phyloP scores from a whole-genome alignment of 2,797 vertebrate genomes.

The Prunella strophiata region DNA sequence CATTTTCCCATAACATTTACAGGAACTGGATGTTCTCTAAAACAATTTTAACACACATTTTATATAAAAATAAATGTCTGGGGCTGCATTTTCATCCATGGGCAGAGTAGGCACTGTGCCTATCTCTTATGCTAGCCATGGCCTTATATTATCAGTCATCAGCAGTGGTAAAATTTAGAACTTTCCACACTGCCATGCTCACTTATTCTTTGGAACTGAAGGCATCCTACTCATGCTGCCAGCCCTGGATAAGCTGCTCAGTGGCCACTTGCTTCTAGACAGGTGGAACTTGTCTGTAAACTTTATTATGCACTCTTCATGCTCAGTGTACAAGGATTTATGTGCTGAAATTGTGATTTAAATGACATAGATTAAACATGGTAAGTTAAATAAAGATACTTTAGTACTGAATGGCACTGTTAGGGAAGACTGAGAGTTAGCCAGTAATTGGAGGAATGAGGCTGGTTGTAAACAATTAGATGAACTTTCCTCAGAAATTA shows the following conservation, averaged over 20 bases:
- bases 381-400: neutral
- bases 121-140: neutral
- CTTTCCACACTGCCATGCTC: neutral
- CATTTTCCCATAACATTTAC: conserved; percentile 75
- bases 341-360: neutral
- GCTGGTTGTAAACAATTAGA: neutral
- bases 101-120: neutral
- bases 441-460: neutral
- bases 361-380: neutral
- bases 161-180: neutral
- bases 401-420: neutral
- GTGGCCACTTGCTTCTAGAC: neutral
- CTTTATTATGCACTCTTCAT: neutral
- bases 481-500: neutral
- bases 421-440: neutral
- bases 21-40: conserved; percentile 73
- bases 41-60: conserved; percentile 60
- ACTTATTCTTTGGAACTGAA: neutral
- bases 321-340: neutral
- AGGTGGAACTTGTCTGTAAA: neutral
- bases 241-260: neutral
- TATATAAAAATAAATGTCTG: conserved; percentile 2
- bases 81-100: neutral
- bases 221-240: neutral
- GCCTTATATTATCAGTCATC: neutral